Conservation (phyloP, 92 coral and sea anemone genomes). For the Palythoa grandiflora region DNA sequence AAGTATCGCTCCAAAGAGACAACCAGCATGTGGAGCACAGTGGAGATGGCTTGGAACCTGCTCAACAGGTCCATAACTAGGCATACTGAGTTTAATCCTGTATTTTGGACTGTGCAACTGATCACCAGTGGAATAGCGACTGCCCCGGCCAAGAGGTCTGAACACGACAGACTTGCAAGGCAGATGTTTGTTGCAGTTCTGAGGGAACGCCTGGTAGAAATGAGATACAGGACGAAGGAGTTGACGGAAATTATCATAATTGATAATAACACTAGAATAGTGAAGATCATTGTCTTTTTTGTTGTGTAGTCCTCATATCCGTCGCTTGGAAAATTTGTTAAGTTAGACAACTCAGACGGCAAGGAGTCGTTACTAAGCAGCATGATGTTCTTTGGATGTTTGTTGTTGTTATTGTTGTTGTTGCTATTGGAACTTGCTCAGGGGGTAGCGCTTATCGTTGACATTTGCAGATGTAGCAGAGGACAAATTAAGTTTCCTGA, state of each 20-base stretch:
- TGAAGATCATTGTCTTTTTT: not conserved
- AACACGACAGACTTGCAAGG: constrained; percentile 64
- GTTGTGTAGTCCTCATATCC: not conserved
- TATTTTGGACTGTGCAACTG: constrained; percentile 36
- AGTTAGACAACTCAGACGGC: not conserved
- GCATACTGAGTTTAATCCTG: constrained; percentile 28
- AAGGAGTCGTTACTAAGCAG: not conserved
- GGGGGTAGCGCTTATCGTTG: too few relatives aligned
- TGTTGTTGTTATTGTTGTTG: too few relatives aligned
- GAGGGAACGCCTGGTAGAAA: constrained; percentile 44
- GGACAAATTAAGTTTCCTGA: too few relatives aligned
- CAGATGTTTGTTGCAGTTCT: constrained; percentile 66
- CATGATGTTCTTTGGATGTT: not conserved
- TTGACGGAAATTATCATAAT: constrained; percentile 15
- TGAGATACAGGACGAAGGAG: constrained; percentile 41
- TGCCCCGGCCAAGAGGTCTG: constrained; percentile 65
- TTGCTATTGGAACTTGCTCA: too few relatives aligned
- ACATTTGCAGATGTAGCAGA: too few relatives aligned
- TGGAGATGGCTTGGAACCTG: constrained; percentile 63
- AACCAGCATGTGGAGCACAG: constrained; percentile 62
- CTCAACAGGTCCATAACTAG: constrained; percentile 55
- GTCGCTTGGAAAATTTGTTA: not conserved
- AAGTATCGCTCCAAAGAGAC: constrained; percentile 68
- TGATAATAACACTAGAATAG: constrained; percentile 5
- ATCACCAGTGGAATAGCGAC: constrained; percentile 63